These are phyloP conservation scores for Gibbula magus DNA, from an alignment of 2,888 invertebrate genomes.

Conservation along the genomic window DNA sequence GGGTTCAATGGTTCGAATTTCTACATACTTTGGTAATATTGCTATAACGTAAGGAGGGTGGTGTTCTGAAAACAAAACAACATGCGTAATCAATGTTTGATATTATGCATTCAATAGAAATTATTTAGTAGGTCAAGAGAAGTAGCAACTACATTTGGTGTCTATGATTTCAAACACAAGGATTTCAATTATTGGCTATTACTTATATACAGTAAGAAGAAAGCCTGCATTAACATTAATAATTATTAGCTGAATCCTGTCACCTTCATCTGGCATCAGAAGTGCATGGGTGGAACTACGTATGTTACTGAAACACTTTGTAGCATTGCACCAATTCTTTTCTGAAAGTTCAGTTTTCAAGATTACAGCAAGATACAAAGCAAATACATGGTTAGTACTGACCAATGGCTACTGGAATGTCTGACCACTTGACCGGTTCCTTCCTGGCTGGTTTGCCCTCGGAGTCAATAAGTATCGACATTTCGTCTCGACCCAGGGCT, in stretches of 20 bases:
- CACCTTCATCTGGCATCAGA: no score
- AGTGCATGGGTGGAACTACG: background rate
- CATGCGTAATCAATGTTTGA: background rate
- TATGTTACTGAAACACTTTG: background rate
- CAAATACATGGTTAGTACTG: slow-evolving; percentile 15
- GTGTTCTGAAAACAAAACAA: slow-evolving; percentile 81
- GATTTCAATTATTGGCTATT: no score
- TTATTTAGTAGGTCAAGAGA: background rate
- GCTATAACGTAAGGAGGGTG: slow-evolving; percentile 95
- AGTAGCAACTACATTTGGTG: no score
- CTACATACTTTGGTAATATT: slow-evolving; percentile 86
- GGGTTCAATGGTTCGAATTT: slow-evolving; percentile 90
- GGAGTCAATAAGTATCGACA: slow-evolving; percentile 89
- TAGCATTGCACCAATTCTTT: no score
- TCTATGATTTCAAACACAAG: no score
- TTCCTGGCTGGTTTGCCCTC: slow-evolving; percentile 82
- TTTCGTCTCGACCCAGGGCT: slow-evolving; percentile 90
- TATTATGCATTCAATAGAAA: background rate
- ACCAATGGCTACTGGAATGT: slow-evolving; percentile 80
- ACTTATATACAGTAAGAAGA: no score
- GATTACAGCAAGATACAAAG: no score
- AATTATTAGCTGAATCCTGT: no score
- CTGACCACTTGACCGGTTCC: slow-evolving; percentile 86
- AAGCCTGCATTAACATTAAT: no score
- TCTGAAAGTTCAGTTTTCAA: no score